Evolutionary conservation across 2,888 invertebrate species (phyloP), one percentile per base, ranked within the genome.

Genomic region (Diarsia brunnea): DNA sequence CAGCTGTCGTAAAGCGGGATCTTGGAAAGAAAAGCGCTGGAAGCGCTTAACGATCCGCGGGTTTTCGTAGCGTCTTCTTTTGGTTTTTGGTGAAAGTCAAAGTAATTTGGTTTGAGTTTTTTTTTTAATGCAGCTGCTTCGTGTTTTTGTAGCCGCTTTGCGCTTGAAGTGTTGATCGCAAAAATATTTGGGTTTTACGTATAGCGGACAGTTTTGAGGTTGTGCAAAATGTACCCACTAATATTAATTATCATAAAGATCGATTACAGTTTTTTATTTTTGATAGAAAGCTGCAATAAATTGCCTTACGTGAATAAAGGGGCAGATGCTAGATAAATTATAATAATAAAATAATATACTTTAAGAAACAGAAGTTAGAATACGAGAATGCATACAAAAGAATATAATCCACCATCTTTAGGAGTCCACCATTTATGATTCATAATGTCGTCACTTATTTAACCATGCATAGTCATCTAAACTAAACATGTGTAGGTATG

Each of bases 1-100:
- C 93, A 93, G 91, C 92, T 93, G 93, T 87, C 91, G 92, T 91
- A 91, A 92, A 90, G 90, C 89, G 79, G 73, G 75, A 51, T 73
- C 53, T 73, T 77, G 66, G 58, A 67, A 60, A 75, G 38, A 73
- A 76, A 69, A 27, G 14, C 27, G 51, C 88, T 82, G n/a, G 77
- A 88, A 79, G 82, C 55, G 77, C 10, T 64, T 43, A 31, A 7
- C 4, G 60, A 66, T 51, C 24, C 72, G 43, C 24, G 47, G 49
- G 66, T 68, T 73, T 65, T 74, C 16, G 31, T 49, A 16, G 31
- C n/a, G 21, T 31, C 71, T 60, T 53, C 3, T 27, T 68, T 47
- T 68, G 12, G 7, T 0, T n/a, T n/a, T n/a, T n/a, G n/a, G 16
- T 21, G 16, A 1, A 12, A 67, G 10, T 24, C 38, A 53, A 66